Evolutionary conservation across 2,797 vertebrate genomes (phyloP).

Genomic region (Smutsia gigantea): DNA sequence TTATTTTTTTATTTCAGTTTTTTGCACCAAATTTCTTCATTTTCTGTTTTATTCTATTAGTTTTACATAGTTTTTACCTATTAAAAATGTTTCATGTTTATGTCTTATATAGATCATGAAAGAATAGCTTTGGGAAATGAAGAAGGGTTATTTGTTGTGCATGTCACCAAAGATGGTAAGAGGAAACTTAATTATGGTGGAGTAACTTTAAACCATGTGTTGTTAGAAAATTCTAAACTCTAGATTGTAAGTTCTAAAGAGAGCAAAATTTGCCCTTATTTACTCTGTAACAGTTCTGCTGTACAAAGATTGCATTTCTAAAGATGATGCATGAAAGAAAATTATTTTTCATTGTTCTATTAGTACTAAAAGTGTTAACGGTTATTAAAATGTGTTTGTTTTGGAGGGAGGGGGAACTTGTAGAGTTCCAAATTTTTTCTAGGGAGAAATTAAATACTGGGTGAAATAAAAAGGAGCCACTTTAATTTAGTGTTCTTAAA

Average conservation of each 20-base stretch:
- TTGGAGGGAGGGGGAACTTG: neutral
- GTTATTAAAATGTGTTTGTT: conserved; percentile 36
- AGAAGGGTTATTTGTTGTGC: conserved; percentile 97
- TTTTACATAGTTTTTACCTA: conserved; percentile 59
- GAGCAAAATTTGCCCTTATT: neutral
- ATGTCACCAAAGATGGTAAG: conserved; percentile 99
- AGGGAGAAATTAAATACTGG: conserved; percentile 14
- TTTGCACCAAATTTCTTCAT: conserved; percentile 17
- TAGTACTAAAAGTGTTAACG: neutral
- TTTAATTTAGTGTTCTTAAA: conserved; percentile 38
- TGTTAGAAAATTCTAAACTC: conserved; percentile 31
- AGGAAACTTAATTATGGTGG: conserved; percentile 53
- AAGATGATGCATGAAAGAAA: neutral
- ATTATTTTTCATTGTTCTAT: neutral
- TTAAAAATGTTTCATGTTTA: conserved; percentile 65
- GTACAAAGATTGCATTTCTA: neutral
- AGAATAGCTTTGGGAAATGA: conserved; percentile 98
- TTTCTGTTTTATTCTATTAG: conserved; percentile 11
- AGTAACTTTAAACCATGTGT: conserved; percentile 23
- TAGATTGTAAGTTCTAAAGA: conserved; percentile 25
- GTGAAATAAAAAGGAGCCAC: conserved; percentile 33
- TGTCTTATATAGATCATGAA: conserved; percentile 94
- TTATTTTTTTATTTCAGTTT: neutral
- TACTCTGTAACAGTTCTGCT: neutral
- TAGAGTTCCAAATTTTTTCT: neutral